Conservation (phyloP, 2,888 invertebrate species). For the Calameuta filiformis region DNA sequence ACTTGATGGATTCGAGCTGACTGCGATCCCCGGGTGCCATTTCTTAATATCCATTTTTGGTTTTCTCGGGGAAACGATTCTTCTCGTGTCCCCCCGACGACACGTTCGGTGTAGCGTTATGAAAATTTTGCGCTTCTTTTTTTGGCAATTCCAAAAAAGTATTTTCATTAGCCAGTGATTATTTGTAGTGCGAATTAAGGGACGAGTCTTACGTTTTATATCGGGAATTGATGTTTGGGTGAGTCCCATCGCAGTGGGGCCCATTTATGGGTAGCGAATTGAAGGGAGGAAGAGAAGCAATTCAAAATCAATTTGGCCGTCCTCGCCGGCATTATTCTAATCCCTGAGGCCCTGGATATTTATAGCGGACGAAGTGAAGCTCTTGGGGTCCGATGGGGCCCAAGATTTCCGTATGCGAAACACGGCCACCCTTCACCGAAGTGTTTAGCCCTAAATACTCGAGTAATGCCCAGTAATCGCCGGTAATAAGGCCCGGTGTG, state of each 20-base stretch:
- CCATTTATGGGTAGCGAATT: not conserved
- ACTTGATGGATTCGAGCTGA: slow-evolving; percentile 15
- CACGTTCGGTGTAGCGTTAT: not conserved
- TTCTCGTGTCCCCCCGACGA: not conserved
- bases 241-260: not conserved
- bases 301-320: slow-evolving; percentile 34
- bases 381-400: slow-evolving; percentile 25
- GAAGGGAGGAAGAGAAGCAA: slow-evolving; percentile 15
- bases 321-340: slow-evolving; percentile 25
- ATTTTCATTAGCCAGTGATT: not conserved
- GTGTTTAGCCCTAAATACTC: slow-evolving; percentile 57
- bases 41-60: not conserved
- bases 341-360: slow-evolving; percentile 24
- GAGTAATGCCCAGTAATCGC: slow-evolving; percentile 56
- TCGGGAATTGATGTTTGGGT: not conserved
- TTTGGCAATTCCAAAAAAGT: not conserved
- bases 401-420: slow-evolving; percentile 44
- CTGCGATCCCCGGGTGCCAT: not conserved
- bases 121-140: not conserved
- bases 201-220: not conserved
- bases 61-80: not conserved
- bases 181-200: not conserved
- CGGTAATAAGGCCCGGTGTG: slow-evolving; percentile 46
- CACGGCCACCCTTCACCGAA: slow-evolving; percentile 40
- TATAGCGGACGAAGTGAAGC: slow-evolving; percentile 9